A percentile compares a stretch with the other conserved stretches of the same genome.
These are phyloP conservation scores for Caretta caretta DNA, from an alignment of 2,113 vertebrate genomes.

Conservation along the genomic window DNA sequence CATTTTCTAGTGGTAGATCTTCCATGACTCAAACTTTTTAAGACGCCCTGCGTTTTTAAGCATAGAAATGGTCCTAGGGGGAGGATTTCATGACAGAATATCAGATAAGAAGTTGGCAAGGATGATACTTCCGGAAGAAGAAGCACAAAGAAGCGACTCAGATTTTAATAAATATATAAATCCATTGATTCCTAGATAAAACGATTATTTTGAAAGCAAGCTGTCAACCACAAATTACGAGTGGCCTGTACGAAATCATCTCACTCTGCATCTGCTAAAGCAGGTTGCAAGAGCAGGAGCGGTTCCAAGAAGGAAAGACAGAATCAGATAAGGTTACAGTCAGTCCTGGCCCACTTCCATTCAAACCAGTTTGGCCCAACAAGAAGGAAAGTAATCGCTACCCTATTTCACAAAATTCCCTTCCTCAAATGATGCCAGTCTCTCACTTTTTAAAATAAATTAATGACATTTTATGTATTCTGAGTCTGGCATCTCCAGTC, in stretches of 20 bases:
- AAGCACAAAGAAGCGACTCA: neutral
- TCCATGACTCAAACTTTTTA: neutral
- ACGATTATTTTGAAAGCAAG: neutral
- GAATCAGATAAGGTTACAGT: neutral
- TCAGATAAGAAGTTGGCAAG: neutral
- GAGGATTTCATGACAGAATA: neutral
- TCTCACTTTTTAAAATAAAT: neutral
- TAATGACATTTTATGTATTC: fast-evolving
- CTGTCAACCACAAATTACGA: neutral
- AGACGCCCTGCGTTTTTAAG: neutral
- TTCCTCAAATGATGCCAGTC: neutral
- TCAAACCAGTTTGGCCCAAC: neutral
- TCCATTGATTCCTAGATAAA: neutral
- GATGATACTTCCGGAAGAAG: neutral
- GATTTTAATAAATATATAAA: neutral
- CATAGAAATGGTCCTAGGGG: neutral
- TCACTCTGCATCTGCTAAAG: neutral
- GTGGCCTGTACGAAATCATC: neutral
- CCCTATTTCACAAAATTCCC: neutral
- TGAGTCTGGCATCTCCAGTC: fast-evolving
- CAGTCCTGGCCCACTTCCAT: neutral
- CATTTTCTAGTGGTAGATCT: neutral
- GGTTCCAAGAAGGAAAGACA: neutral
- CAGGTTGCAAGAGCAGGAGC: neutral
- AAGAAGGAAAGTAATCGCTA: neutral